A percentile compares a stretch with the other conserved stretches of the same genome.
Evolutionary conservation across 2,797 vertebrate genomes (phyloP).

Genomic region (Esox masquinongy): DNA sequence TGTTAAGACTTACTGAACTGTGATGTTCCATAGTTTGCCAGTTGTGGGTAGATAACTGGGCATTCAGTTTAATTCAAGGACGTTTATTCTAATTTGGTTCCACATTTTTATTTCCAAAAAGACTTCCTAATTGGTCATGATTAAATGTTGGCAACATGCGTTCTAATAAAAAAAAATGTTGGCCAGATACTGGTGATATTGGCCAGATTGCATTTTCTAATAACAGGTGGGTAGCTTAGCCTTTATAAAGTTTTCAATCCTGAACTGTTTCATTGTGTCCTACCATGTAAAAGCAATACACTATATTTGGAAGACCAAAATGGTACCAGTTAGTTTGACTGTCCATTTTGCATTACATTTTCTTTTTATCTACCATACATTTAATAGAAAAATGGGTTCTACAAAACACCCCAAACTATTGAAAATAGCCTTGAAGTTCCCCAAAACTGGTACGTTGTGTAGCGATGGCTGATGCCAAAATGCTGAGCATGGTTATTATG

Average conservation of each 20-base stretch:
- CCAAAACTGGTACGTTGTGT: too few species aligned
- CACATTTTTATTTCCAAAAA: not conserved
- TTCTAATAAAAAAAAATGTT: not conserved
- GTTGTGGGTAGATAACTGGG: conserved; percentile 7
- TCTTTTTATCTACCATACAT: not conserved
- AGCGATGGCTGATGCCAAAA: too few species aligned
- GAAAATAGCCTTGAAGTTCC: too few species aligned
- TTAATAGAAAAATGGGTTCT: not conserved
- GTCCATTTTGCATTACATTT: not conserved
- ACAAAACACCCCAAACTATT: too few species aligned
- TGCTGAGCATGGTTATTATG: too few species aligned
- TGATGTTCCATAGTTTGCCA: conserved; percentile 4
- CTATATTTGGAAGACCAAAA: not conserved
- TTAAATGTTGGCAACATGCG: not conserved
- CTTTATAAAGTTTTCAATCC: not conserved
- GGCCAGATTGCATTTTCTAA: not conserved
- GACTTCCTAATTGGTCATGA: not conserved
- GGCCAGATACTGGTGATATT: too few species aligned
- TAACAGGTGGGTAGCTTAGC: not conserved
- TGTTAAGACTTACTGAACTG: too few species aligned
- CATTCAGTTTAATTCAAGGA: not conserved
- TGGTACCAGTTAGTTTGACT: not conserved
- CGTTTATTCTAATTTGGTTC: not conserved
- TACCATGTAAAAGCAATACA: not conserved
- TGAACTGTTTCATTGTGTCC: conserved; percentile 5